Conservation (phyloP, 35 echinoderm and acorn worm genomes). For the Nesometra sesokonis region DNA sequence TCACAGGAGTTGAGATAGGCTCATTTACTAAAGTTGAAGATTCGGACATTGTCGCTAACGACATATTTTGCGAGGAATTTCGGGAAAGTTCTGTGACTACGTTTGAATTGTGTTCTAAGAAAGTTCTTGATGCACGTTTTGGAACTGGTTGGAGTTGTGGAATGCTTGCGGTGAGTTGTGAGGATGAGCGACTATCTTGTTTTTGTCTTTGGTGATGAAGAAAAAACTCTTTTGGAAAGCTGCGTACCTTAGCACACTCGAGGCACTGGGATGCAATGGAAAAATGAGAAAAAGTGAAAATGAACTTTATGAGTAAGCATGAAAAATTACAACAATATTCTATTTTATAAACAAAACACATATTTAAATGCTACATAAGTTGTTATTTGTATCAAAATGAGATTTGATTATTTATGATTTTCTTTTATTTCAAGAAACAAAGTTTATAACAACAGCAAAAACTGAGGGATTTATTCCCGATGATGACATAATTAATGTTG, state of each 20-base stretch:
- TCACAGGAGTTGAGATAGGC: neutral
- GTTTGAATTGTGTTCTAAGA: neutral
- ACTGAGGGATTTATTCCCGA: too few species aligned
- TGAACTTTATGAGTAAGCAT: neutral
- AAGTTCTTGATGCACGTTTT: neutral
- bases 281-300: neutral
- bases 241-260: constrained; percentile 43
- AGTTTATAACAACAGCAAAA: too few species aligned
- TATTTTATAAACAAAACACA: too few species aligned
- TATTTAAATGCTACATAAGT: too few species aligned
- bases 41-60: neutral
- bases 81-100: neutral
- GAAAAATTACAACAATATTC: neutral
- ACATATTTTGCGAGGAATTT: neutral
- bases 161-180: neutral
- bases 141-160: neutral
- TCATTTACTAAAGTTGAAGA: neutral
- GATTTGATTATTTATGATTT: too few species aligned
- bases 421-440: too few species aligned
- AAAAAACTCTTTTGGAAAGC: constrained; percentile 25
- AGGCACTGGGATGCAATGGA: constrained; percentile 35
- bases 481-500: too few species aligned
- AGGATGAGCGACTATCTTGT: neutral
- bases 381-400: too few species aligned
- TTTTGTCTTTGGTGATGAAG: constrained; percentile 2